phyloP scores from a whole-genome alignment of 2,797 vertebrate genomes.

The Sorex maritimensis region DNA sequence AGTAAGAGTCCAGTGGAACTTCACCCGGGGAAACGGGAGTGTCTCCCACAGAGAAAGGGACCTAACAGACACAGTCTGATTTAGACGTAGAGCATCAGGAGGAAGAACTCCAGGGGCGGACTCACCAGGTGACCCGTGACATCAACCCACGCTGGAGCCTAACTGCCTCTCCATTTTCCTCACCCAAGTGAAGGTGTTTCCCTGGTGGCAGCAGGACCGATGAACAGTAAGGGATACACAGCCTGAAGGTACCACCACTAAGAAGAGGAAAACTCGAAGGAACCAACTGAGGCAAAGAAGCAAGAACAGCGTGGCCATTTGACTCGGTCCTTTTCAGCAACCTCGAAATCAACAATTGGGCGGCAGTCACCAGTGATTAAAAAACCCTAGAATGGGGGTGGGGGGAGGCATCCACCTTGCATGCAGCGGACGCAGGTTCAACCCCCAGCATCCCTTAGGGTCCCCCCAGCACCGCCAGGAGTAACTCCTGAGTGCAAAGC shows the following conservation, averaged over 20 bases:
- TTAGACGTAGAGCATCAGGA: constrained; percentile 48
- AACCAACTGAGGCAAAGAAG: constrained; percentile 63
- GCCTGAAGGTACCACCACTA: constrained; percentile 70
- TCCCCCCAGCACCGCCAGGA: too few relatives aligned
- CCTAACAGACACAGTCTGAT: background rate
- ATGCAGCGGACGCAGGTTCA: too few relatives aligned
- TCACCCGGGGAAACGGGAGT: background rate
- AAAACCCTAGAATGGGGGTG: too few relatives aligned
- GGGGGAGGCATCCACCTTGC: too few relatives aligned
- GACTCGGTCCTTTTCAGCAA: constrained; percentile 57
- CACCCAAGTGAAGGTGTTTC: constrained; percentile 57
- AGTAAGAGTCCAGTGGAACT: constrained; percentile 4
- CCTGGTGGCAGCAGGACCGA: background rate
- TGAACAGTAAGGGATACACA: constrained; percentile 76
- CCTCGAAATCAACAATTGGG: too few relatives aligned
- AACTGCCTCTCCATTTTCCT: constrained; percentile 56
- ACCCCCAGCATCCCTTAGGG: too few relatives aligned
- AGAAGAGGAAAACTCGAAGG: constrained; percentile 71
- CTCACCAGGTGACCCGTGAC: constrained; percentile 58
- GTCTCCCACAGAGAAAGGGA: background rate
- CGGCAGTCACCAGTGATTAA: too few relatives aligned
- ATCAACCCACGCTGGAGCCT: constrained; percentile 63
- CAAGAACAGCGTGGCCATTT: constrained; percentile 78
- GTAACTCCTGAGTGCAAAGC: too few relatives aligned
- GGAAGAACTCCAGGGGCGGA: constrained; percentile 1